Evolutionary conservation across 2,888 invertebrate genomes (phyloP), one percentile per base, ranked within the genome.

Genomic region (Euzophera pinguis): DNA sequence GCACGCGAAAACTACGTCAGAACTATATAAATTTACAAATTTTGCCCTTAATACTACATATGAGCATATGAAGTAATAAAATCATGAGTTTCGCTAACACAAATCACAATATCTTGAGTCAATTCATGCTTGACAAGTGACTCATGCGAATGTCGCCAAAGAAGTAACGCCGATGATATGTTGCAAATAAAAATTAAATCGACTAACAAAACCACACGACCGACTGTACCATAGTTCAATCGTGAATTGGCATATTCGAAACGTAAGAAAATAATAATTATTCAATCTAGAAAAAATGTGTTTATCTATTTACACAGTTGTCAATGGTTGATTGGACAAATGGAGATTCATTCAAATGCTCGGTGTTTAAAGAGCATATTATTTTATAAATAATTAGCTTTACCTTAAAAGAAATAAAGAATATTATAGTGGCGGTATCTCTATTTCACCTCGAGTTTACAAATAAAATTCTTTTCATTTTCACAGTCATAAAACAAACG

Each of bases 41-140:
- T 13, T n/a, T 22, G 43, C 22, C n/a, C 43, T 51, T 43, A 37
- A 38, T 27, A 37, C 48, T 50, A 50, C 42, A 9, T 42, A 50
- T 34, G 42, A 42, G 43, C 13, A 38, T 38, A 50, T 9, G 27
- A 48, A 38, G 12, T 29, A 38, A 41, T 10, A 49, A 48, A 34
- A 48, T 48, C 34, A 41, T 37, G 37, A 43, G 16, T 22, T 22
- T 38, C 22, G 14, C 51, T 52, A 50, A 53, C 47, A 60, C 56
- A 50, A 47, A 55, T 51, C 53, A 59, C 54, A 51, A 38, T 37
- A 32, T 50, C 35, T 54, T 64, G 57, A 54, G 58, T 54, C 58
- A 47, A 65, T 64, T 60, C 78, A 78, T 78, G 78, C 77, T 64
- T 63, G 55, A 67, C 61, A 64, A 22, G 65, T 67, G 65, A 69